Percentiles rank a stretch among this genome's conserved stretches.
Conservation (phyloP, 2,888 invertebrate genomes). For the Thera obeliscata region DNA sequence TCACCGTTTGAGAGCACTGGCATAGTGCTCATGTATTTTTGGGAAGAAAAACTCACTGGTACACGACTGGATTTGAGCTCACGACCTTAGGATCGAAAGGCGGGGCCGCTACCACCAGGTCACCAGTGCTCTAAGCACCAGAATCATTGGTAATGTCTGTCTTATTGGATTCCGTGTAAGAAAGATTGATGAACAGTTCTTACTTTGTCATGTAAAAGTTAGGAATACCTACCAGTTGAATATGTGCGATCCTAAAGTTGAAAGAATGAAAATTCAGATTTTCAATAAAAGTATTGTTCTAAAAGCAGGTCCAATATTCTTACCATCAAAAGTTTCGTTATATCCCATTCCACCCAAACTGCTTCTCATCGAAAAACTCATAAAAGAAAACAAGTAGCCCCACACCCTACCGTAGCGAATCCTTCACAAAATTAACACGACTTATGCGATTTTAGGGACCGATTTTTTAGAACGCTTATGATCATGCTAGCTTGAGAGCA, state of each 20-base stretch:
- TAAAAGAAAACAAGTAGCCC: conserved; percentile 50
- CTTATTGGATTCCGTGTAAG: neutral
- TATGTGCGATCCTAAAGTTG: neutral
- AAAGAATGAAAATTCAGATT: conserved; percentile 3
- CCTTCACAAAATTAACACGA: conserved; percentile 64
- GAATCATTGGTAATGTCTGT: neutral
- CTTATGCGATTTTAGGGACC: conserved; percentile 35
- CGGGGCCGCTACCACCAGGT: too few species aligned
- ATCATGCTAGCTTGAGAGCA: neutral
- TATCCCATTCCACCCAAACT: conserved; percentile 30
- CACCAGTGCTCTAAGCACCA: too few species aligned
- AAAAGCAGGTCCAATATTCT: conserved; percentile 17
- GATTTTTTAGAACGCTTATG: neutral
- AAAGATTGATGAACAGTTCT: neutral
- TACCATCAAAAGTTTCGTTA: conserved; percentile 25
- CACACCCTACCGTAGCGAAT: conserved; percentile 67
- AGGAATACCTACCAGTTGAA: neutral
- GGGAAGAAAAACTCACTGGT: too few species aligned
- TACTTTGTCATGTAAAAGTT: too few species aligned
- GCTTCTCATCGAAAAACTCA: conserved; percentile 38
- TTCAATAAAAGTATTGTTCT: conserved; percentile 7
- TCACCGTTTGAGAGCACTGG: too few species aligned
- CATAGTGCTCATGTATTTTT: too few species aligned
- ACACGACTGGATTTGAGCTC: too few species aligned
- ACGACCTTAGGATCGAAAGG: too few species aligned